These are phyloP conservation scores for Endotricha flammealis DNA, from an alignment of 2,888 invertebrate genomes.

Conservation along the genomic window DNA sequence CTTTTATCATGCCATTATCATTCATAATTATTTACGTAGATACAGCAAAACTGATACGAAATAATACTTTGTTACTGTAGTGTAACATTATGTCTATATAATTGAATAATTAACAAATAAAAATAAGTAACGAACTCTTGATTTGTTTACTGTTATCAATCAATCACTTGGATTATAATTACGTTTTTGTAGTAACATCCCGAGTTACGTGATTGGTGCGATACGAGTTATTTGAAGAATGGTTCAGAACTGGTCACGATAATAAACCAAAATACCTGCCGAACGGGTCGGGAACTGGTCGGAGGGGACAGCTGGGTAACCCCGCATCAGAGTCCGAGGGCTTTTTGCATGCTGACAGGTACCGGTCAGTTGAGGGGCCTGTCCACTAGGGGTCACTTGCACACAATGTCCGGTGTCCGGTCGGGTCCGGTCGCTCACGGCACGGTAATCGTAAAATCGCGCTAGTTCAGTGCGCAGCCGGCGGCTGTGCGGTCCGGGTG, in stretches of 20 bases:
- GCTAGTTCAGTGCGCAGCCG: conserved; percentile 44
- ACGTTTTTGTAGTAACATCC: conserved; percentile 9
- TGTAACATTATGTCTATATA: no score
- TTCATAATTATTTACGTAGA: no score
- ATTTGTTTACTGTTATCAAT: conserved; percentile 4
- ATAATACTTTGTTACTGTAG: no score
- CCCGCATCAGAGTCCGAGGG: conserved; percentile 62
- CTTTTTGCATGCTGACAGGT: conserved; percentile 62
- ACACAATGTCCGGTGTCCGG: conserved; percentile 58
- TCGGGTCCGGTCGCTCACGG: conserved; percentile 4
- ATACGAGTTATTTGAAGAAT: conserved; percentile 24
- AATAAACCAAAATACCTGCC: conserved; percentile 62
- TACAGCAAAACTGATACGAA: no score
- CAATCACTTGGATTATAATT: conserved; percentile 10
- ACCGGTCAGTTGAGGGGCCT: conserved; percentile 55
- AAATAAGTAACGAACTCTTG: no score
- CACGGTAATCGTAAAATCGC: conserved; percentile 15
- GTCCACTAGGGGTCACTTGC: conserved; percentile 64
- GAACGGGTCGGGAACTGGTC: conserved; percentile 56
- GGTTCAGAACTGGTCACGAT: conserved; percentile 40
- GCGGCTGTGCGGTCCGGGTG: conserved; percentile 69
- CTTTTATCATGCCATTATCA: no score
- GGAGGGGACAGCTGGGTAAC: conserved; percentile 59
- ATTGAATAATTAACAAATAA: no score
- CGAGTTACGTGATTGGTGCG: background rate